Base-by-base conservation (phyloP, 2,113 vertebrate species). In the Ceyx cyanopectus region DNA sequence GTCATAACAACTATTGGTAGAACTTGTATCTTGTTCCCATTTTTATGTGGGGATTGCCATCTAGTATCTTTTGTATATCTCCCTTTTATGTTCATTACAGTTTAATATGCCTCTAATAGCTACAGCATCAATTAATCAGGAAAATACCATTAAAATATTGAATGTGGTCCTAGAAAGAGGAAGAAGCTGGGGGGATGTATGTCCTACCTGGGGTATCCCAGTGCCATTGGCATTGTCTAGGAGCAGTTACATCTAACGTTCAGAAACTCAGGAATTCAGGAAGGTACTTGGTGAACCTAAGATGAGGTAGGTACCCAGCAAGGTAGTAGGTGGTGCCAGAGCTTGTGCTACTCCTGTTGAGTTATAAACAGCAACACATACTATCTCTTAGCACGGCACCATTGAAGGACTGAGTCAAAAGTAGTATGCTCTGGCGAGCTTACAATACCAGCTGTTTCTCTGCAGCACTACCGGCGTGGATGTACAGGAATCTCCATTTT, bases 71-170 rank as follows among this genome's bases (percentile, higher is more conserved):
- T 48, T 1, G 2, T 7, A 0, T 29, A 17, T 6, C 6, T 68
- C 32, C 19, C 18, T 48, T 6, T n/a, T 23, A 37, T 0, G 0
- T 7, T 76, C 3, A 0, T 12, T 23, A 14, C 22, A 43, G 16
- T 50, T 17, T 50, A 34, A 68, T 19, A 13, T 17, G 1, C 29
- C 40, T 67, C 8, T 51, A 29, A 8, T 32, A 23, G 48, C 40
- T 82, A 66, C 40, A 26, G 7, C 10, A 32, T 43, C 1, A 3
- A 20, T 63, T 46, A 19, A 46, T 21, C 40, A 77, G 50, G 56
- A 74, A 83, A 75, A 80, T 7, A 29, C 10, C 5, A 3, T 6
- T 19, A 67, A 73, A 58, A 70, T 37, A 29, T 1, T 27, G 10
- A 9, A 53, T 75, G 11, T 7, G 10, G 12, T 27, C 12, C 37